Evolutionary conservation across 1,140 invertebrate genomes (phyloP), one percentile per base, ranked within the genome.

Genomic region (Drosophila sechellia): DNA sequence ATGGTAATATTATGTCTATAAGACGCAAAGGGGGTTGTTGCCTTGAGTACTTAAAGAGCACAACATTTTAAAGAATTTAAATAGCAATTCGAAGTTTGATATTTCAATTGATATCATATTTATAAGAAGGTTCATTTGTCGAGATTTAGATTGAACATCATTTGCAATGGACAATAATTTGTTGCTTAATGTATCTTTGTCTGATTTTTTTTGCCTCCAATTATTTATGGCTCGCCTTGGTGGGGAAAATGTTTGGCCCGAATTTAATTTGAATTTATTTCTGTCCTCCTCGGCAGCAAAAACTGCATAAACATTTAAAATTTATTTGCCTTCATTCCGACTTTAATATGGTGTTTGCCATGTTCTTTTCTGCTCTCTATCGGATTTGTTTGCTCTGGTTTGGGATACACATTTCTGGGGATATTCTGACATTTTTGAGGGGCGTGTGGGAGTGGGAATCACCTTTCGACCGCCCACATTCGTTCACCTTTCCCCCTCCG

Each of bases 231-330:
- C 61, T 57, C 37, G 31, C 50, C 48, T 46, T 35, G 27, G 22
- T 43, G 35, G 43, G 58, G 25, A 55, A 37, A 56, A 68, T 34
- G 52, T 58, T 54, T 71, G 40, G 40, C 31, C 34, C 35, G 57
- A 43, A 71, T 78, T 69, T 74, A 74, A 83, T 74, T 78, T 53
- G 69, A 45, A 72, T 84, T 85, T 80, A 76, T 84, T 84, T 75
- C 77, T 65, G 79, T 83, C 63, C 35, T 43, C 68, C 53, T 35
- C 56, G 40, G 22, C 35, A 20, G 31, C 40, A 49, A 22, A 79
- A 81, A 76, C 60, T 70, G 65, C 71, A 83, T 71, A 79, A 84
- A 83, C 65, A 84, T 84, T 85, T 76, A n/a, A 49, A 76, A 57
- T 85, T 85, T 84, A 85, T 84, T 68, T 59, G 37, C 50, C 35